Evolutionary conservation across 2,888 invertebrate genomes (phyloP).

Genomic region (Cephus nigrinus): DNA sequence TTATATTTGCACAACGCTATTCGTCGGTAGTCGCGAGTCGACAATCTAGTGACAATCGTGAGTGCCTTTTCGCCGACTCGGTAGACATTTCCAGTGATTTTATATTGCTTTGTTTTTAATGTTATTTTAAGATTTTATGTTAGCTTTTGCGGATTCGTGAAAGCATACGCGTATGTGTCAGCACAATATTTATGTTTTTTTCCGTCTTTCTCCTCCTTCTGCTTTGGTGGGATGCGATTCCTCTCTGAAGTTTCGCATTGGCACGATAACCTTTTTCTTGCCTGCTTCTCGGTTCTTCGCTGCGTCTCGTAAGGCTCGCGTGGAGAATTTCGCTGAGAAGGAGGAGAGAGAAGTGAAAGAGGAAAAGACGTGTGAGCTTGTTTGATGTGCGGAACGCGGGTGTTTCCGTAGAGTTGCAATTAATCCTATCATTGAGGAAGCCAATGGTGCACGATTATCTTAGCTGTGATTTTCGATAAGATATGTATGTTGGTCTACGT

Average conservation of each 20-base stretch:
- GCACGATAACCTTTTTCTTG: background rate
- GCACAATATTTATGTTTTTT: background rate
- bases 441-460: background rate
- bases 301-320: background rate
- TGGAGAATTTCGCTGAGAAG: background rate
- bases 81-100: background rate
- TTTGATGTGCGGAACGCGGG: background rate
- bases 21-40: background rate
- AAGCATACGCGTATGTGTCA: background rate
- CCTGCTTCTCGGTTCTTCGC: background rate
- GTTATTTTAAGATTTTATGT: background rate
- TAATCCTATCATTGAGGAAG: background rate
- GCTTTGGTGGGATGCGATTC: background rate
- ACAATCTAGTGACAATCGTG: background rate
- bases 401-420: background rate
- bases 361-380: background rate
- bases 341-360: background rate
- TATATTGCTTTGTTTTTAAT: background rate
- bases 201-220: background rate
- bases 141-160: too few species aligned
- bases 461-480: background rate
- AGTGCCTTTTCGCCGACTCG: background rate
- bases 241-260: background rate
- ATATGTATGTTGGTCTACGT: background rate
- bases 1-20: background rate